Base-by-base conservation (phyloP, 2,888 invertebrate species). In the Sepioteuthis lessoniana region DNA sequence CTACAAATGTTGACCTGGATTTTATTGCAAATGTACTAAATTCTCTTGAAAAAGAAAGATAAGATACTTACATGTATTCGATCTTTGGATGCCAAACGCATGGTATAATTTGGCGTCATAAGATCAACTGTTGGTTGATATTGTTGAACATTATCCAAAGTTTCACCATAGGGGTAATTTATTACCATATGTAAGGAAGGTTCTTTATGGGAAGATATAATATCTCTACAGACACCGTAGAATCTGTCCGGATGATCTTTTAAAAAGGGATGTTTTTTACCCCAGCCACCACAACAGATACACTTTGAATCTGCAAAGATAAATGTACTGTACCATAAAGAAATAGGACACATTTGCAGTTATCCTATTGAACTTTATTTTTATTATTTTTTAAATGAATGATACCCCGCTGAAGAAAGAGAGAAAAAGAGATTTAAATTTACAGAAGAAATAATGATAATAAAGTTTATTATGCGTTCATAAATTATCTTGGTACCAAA, bases 81-180 rank as follows among this genome's bases (percentile, higher is more conserved):
- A 10, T 76, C 35, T n/a, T n/a, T 10, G 1, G 76, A 76, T 76
- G 76, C n/a, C 4, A 76, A 13, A n/a, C n/a, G n/a, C 76, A 76
- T n/a, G 3, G 76, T 25, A 16, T 10, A 16, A 76, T 76, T 76
- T 35, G 16, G 2, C 16, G 4, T 76, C n/a, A 76, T 35, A n/a
- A 76, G 13, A 35, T 76, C 76, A 76, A 76, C 0, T 76, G 76
- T 76, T 3, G 76, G 76, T 76, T 35, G 13, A 76, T n/a, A 35
- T n/a, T n/a, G 16, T 8, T n/a, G 0, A 16, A 16, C 76, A 16
- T 10, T 16, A n/a, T n/a, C 0, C 16, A 16, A 0, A n/a, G n/a
- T 25, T 21, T 25, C 16, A 16, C 76, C 76, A 35, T 35, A 76
- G 3, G 76, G n/a, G 13, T 35, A 10, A 76, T 76, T 76, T n/a